These are phyloP conservation scores for Aplochiton taeniatus DNA, from an alignment of 2,797 vertebrate genomes.

Conservation along the genomic window DNA sequence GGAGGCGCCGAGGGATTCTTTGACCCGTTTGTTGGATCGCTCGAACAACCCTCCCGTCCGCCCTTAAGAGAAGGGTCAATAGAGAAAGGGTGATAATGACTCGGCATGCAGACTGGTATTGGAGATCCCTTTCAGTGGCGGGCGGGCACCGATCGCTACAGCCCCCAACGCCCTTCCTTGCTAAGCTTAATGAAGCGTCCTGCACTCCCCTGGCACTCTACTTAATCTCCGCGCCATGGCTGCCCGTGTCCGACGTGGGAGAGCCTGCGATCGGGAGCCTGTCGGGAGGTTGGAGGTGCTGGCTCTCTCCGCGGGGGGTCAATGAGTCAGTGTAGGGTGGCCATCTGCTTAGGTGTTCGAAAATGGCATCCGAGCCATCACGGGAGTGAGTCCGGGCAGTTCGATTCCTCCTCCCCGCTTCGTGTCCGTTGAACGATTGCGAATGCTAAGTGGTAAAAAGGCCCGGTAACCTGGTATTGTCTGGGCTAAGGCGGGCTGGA, in stretches of 20 bases:
- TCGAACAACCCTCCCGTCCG: slow-evolving; percentile 61
- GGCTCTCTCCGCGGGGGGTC: slow-evolving; percentile 49
- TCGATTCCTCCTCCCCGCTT: too few relatives aligned
- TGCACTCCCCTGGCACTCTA: slow-evolving; percentile 61
- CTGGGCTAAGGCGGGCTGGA: slow-evolving; percentile 26
- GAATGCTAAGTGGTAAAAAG: too few relatives aligned
- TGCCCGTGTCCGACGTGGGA: slow-evolving; percentile 30
- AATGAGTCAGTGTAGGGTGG: slow-evolving; percentile 32
- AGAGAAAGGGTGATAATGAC: slow-evolving; percentile 31
- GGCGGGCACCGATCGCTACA: slow-evolving; percentile 53
- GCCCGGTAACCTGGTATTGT: too few relatives aligned
- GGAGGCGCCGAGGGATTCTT: slow-evolving; percentile 61
- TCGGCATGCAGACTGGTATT: slow-evolving; percentile 61
- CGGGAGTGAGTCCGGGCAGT: too few relatives aligned
- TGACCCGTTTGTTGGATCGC: slow-evolving; percentile 61
- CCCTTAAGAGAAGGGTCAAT: slow-evolving; percentile 63
- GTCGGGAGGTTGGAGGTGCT: slow-evolving; percentile 53
- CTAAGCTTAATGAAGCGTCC: slow-evolving; percentile 68
- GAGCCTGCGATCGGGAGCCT: slow-evolving; percentile 11
- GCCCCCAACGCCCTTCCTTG: slow-evolving; percentile 62
- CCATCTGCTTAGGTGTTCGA: slow-evolving; percentile 55
- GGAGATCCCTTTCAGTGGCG: slow-evolving; percentile 53
- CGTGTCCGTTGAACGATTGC: too few relatives aligned
- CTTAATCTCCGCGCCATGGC: slow-evolving; percentile 62
- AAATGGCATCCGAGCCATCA: slow-evolving; percentile 3